Base-by-base conservation (phyloP, 2,797 vertebrate species). In the Etheostoma perlongum region DNA sequence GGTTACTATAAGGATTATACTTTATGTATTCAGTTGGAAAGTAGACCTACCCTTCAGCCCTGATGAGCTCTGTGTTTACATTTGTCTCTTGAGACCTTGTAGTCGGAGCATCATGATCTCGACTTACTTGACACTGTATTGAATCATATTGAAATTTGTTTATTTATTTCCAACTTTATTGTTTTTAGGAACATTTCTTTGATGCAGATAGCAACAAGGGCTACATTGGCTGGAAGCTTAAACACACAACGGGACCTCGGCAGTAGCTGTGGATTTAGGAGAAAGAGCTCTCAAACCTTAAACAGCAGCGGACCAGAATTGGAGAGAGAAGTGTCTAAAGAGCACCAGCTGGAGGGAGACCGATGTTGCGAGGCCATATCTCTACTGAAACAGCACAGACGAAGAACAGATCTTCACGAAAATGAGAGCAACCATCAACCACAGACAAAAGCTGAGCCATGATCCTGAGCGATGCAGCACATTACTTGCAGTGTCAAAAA, bases 331-430 rank as follows among this genome's bases (percentile, higher is more conserved):
- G 44, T 64, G 59, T 40, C 19, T 27, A 21, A 64, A 60, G 54
- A 71, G 53, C 67, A 60, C 1, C 49, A 73, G 47, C 11, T 78
- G 67, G 74, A 70, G 27, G 66, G 52, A 57, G 67, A 58, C 59
- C 67, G 65, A 19, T 58, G 74, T 27, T 15, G 16, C 2, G 23
- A 64, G 69, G 62, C 52, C 66, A 65, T 65, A 58, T 64, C 59
- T 70, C 66, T 71, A 66, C 42, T 65, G 30, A 80, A 59, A 80
- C 55, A 78, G 62, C 48, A 67, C 40, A 79, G 57, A 73, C 44
- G 11, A 79, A 4, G 23, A 67, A 57, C 78, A 71, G 61, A 61
- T 72, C 61, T 76, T 79, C 64, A 52, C 64, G 21, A 76, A 81
- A 76, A 81, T 76, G 55, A 67, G 57, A 63, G 51, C 51, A 62